Evolutionary conservation across 2,888 invertebrate genomes (phyloP), one percentile per base, ranked within the genome.

Genomic region (Gerris lacustris): DNA sequence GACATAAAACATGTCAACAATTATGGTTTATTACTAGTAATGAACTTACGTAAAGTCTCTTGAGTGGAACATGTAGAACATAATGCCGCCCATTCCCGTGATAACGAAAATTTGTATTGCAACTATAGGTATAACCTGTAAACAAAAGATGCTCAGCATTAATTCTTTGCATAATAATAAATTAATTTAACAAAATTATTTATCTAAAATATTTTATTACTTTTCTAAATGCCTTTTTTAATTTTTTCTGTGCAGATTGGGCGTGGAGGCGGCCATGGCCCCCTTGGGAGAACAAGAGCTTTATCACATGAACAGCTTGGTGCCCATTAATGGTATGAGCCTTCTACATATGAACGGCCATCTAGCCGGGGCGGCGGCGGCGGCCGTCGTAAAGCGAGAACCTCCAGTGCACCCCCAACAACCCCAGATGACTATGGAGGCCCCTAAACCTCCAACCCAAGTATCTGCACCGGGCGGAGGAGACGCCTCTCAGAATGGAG

Each of bases 361-460:
- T 9, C 71, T 68, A 66, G 67, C 73, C 69, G 69, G 70, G 74
- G 70, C 75, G 72, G 67, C 71, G 71, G 69, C 70, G 67, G 69
- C 69, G 71, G 45, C 63, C 69, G 71, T 68, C 45, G 70, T 55
- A 68, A 45, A 71, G 70, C 75, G 69, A 68, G 69, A 74, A 45
- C 73, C 72, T 67, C 67, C 68, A 15, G 72, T 47, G 55, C 73
- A 68, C 66, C 69, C 43, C 66, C 70, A 45, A 67, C 70, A 66
- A 75, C 71, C 70, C 68, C 70, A 66, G 71, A 47, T 72, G 78
- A 79, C 76, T 82, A 82, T 80, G 82, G 82, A 18, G 81, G 76
- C 70, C 68, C 67, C 44, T 80, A 77, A 45, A 82, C 81, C 63
- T 81, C 78, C 67, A 82, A 77, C 69, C 67, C 31, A 31, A 31